A percentile compares a stretch with the other conserved stretches of the same genome.
Conservation (phyloP, 2,113 vertebrate species). For the Gavia stellata region DNA sequence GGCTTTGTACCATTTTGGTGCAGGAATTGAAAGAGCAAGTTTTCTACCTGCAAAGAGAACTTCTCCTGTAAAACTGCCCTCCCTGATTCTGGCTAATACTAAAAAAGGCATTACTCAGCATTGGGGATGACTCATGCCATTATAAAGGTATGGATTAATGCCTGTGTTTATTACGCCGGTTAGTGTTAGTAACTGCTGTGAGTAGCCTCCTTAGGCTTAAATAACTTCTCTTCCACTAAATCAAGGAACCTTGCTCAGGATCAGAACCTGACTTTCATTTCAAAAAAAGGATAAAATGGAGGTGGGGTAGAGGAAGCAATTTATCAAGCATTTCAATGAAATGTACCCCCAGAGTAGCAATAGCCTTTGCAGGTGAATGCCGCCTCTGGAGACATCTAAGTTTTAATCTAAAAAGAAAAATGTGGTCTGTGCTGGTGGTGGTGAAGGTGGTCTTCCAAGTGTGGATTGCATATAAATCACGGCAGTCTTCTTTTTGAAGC, state of each 20-base stretch:
- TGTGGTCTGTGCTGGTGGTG: not conserved
- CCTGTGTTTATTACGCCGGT: not conserved
- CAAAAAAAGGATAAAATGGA: not conserved
- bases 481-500: not conserved
- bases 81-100: not conserved
- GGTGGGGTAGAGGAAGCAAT: not conserved
- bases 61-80: not conserved
- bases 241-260: not conserved
- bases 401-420: not conserved
- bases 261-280: not conserved
- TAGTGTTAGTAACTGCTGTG: conserved; percentile 11
- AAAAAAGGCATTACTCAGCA: not conserved
- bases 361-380: not conserved
- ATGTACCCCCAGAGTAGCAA: fast-evolving
- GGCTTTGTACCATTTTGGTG: not conserved
- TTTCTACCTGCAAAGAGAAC: not conserved
- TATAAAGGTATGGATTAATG: conserved; percentile 26
- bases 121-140: not conserved
- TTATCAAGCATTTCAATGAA: not conserved
- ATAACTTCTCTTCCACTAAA: not conserved
- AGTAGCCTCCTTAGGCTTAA: not conserved
- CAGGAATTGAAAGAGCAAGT: not conserved
- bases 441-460: not conserved
- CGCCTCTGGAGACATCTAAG: not conserved
- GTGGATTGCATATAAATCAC: not conserved